These are phyloP conservation scores for Plecturocebus donacophilus DNA, from an alignment of 2,113 vertebrate genomes.

Conservation along the genomic window DNA sequence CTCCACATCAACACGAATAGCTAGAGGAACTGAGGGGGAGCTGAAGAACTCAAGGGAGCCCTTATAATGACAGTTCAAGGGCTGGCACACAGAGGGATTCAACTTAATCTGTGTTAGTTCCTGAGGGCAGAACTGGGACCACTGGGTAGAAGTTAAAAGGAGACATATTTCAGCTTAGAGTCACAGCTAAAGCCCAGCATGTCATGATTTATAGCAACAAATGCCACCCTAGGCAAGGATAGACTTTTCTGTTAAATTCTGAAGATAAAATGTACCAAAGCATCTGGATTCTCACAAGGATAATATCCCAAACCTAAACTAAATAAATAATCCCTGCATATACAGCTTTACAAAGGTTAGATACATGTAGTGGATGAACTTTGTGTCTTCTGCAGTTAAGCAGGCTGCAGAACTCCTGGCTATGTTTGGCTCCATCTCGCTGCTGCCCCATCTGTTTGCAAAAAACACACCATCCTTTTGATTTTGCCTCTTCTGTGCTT, in stretches of 20 bases:
- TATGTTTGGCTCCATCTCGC: not conserved
- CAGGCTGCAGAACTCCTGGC: not conserved
- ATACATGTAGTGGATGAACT: not conserved
- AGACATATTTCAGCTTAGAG: constrained; percentile 62
- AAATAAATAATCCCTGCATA: constrained; percentile 52
- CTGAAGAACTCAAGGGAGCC: not conserved
- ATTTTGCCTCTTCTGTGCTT: not conserved
- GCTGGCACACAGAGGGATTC: not conserved
- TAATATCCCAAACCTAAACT: constrained; percentile 46
- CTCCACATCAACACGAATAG: not conserved
- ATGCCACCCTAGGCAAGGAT: constrained; percentile 67
- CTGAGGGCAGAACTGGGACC: constrained; percentile 55
- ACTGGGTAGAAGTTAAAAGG: constrained; percentile 61
- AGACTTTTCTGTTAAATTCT: constrained; percentile 70
- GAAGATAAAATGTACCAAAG: constrained; percentile 54
- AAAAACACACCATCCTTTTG: not conserved
- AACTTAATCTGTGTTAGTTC: constrained; percentile 51
- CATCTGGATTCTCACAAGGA: constrained; percentile 52
- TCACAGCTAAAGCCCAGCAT: constrained; percentile 48
- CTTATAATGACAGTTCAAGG: not conserved
- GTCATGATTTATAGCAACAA: constrained; percentile 61
- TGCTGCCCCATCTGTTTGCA: not conserved
- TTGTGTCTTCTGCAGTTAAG: not conserved
- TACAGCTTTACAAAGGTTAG: constrained; percentile 5
- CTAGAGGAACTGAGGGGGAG: not conserved